Evolutionary conservation across 2,113 vertebrate genomes (phyloP).

Genomic region (Anthoscopus minutus): DNA sequence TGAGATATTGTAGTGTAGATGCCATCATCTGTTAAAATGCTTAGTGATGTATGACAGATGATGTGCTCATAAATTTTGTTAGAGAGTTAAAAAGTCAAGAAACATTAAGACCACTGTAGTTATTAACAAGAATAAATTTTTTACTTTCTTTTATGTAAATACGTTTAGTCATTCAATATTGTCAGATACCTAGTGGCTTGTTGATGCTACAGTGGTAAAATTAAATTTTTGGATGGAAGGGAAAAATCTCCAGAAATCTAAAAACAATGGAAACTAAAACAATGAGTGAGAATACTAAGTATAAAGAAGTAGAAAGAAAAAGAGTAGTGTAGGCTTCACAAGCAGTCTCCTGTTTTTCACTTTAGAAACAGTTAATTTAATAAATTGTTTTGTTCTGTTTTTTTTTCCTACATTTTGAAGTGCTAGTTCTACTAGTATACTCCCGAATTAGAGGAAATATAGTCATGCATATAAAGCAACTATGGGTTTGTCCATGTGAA

Average conservation of each 20-base stretch:
- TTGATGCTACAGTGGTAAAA: neutral
- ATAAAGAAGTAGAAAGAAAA: neutral
- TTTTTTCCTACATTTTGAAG: neutral
- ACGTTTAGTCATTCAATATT: neutral
- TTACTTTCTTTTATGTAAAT: neutral
- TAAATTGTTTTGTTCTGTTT: neutral
- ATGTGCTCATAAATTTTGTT: neutral
- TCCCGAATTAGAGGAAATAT: neutral
- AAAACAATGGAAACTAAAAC: neutral
- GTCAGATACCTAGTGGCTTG: neutral
- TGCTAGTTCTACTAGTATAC: neutral
- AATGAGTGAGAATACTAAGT: neutral
- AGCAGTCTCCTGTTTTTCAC: neutral
- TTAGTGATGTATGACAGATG: neutral
- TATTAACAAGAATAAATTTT: neutral
- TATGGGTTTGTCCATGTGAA: neutral
- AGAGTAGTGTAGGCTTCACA: too few species aligned
- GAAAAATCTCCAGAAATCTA: neutral
- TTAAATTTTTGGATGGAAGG: neutral
- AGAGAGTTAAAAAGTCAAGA: slow-evolving; percentile 12
- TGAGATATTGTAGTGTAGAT: neutral
- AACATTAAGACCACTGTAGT: slow-evolving; percentile 19
- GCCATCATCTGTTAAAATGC: neutral
- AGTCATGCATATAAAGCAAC: neutral
- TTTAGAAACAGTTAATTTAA: neutral